Evolutionary conservation across 2,888 invertebrate species (phyloP), one percentile per base, ranked within the genome.

Genomic region (Dromius quadrimaculatus): DNA sequence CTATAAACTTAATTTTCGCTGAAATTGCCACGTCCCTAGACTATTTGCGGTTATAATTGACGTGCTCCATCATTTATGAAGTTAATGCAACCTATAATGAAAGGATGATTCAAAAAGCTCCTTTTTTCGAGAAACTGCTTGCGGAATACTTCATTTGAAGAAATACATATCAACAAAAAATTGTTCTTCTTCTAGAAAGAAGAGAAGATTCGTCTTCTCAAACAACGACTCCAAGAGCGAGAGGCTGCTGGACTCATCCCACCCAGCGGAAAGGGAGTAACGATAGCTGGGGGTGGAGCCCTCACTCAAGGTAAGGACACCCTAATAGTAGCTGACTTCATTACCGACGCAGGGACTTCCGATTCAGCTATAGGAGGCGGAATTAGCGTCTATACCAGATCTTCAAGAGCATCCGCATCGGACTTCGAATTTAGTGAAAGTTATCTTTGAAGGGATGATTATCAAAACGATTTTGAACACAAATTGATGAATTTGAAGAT

Each of bases 371-470:
- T 89, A 79, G 89, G 89, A 78, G 85, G 86, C 79, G 84, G 85
- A 72, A 85, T 90, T 79, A 88, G 89, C 73, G 87, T 90, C 81
- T 90, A 91, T 84, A 93, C 92, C 76, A 88, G 92, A 78, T 92
- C 92, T 74, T 92, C 92, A 73, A 87, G 92, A 77, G 92, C 92
- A 80, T 93, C 92, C 81, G 92, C 92, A 82, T 93, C 94, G 73
- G 93, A 94, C 83, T 88, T 92, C 79, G 94, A 94, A 82, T 93
- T 93, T 83, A 94, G 93, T 74, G 94, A 94, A 82, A 93, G 94
- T 80, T 94, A 94, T 83, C 87, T 94, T 79, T 94, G 28, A 1
- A 22, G 11, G 11, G 28, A 3, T 28, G 28, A 5, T 28, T 3
- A 3, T 28, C 8, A 28, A 28, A 28, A n/a, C n/a, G n/a, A n/a